phyloP scores from a whole-genome alignment of 2,113 vertebrate genomes.

The Cettia cetti region DNA sequence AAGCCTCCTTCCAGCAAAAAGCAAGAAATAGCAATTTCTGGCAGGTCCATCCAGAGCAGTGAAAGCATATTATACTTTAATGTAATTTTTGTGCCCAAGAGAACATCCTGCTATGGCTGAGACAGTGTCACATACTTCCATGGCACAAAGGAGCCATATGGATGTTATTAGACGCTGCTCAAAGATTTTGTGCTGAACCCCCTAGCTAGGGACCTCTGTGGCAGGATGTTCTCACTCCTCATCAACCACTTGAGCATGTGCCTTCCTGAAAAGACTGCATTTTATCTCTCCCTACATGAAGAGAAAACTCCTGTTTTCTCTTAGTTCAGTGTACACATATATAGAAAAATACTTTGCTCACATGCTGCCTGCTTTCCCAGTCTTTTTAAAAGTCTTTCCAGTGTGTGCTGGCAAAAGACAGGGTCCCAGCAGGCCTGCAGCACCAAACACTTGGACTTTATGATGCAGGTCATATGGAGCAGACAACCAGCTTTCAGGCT shows the following conservation, averaged over 20 bases:
- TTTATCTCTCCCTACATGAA: not conserved
- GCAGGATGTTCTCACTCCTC: not conserved
- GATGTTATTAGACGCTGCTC: not conserved
- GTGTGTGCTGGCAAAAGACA: not conserved
- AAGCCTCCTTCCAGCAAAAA: not conserved
- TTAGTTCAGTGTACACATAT: not conserved
- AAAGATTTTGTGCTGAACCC: not conserved
- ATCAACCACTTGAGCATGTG: not conserved
- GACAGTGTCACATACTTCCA: not conserved
- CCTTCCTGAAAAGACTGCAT: not conserved
- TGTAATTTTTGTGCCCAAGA: not conserved
- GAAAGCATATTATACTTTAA: not conserved
- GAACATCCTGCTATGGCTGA: not conserved
- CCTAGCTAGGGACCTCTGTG: not conserved
- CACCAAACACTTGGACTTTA: not conserved
- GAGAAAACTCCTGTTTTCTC: not conserved
- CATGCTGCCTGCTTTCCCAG: not conserved
- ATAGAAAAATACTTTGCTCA: not conserved
- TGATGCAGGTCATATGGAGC: not conserved
- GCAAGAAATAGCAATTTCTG: not conserved
- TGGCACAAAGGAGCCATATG: rapidly evolving
- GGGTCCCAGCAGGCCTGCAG: not conserved
- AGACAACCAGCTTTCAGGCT: not conserved
- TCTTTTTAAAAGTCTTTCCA: not conserved
- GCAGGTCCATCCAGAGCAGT: not conserved